These are phyloP conservation scores for Holothuria leucospilota DNA, from an alignment of 53 echinoderm and acorn worm genomes.

Conservation along the genomic window DNA sequence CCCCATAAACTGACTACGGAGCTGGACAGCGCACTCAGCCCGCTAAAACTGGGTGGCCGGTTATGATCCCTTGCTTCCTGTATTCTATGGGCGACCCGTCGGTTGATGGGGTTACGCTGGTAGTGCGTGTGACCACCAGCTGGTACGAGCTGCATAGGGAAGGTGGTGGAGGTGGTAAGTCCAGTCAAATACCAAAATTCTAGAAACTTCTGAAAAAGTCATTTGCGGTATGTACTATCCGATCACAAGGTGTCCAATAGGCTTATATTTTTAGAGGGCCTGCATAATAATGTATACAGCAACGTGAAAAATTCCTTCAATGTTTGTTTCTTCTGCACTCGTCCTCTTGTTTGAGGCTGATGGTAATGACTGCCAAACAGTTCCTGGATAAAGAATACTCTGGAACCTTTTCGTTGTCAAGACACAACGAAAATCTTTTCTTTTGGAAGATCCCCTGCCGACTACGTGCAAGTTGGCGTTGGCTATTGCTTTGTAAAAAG, in stretches of 20 bases:
- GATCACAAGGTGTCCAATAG: neutral
- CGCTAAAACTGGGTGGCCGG: constrained; percentile 40
- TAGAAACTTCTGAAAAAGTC: neutral
- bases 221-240: neutral
- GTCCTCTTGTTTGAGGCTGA: no score
- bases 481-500: neutral
- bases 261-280: no score
- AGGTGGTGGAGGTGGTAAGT: neutral
- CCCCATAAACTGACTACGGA: constrained; percentile 40
- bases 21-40: neutral
- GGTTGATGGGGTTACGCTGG: constrained; percentile 22
- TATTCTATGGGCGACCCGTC: neutral
- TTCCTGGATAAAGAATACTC: no score
- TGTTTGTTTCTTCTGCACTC: no score
- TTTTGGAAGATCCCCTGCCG: neutral
- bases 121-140: constrained; percentile 22
- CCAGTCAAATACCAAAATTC: neutral
- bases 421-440: no score
- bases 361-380: no score
- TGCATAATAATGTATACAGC: neutral
- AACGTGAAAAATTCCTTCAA: neutral
- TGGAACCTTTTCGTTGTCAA: no score
- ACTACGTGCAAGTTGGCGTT: neutral
- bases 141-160: constrained; percentile 36
- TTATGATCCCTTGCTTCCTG: neutral